Evolutionary conservation across 1,140 invertebrate genomes (phyloP).

Genomic region (Sarcophaga bullata): DNA sequence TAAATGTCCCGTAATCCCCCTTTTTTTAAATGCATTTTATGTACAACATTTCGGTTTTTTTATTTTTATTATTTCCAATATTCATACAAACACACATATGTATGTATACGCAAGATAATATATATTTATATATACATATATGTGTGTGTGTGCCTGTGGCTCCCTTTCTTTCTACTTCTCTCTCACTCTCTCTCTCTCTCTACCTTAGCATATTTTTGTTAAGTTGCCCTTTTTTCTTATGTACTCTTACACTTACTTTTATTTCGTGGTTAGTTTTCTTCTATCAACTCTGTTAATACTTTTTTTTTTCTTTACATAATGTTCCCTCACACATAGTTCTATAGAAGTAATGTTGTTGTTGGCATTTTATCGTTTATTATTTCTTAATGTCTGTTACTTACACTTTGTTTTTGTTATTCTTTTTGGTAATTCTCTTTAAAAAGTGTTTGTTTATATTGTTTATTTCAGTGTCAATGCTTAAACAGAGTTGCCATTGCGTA

Average conservation of each 20-base stretch:
- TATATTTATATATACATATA: too few relatives aligned
- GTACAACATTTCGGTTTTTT: not conserved
- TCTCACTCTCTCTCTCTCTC: not conserved
- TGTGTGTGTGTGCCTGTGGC: too few relatives aligned
- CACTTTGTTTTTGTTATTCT: conserved; percentile 26
- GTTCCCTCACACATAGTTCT: not conserved
- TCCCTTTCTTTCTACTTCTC: too few relatives aligned
- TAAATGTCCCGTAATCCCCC: conserved; percentile 17
- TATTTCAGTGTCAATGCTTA: conserved; percentile 33
- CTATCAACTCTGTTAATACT: conserved; percentile 6
- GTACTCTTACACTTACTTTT: not conserved
- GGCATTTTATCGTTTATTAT: not conserved
- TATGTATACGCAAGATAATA: too few relatives aligned
- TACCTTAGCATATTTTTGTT: not conserved
- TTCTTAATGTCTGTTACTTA: conserved; percentile 1
- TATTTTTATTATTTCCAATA: not conserved
- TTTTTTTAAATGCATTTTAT: conserved; percentile 17
- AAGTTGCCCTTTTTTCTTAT: conserved; percentile 6
- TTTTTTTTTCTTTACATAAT: not conserved
- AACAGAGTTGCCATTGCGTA: conserved; percentile 2
- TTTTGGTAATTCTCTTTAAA: conserved; percentile 1
- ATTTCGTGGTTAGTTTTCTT: conserved; percentile 3
- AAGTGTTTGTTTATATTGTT: conserved; percentile 31
- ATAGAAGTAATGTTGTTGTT: too few relatives aligned
- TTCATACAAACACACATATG: too few relatives aligned